Evolutionary conservation across 1,140 invertebrate species (phyloP).

Genomic region (Danaus melanippus): DNA sequence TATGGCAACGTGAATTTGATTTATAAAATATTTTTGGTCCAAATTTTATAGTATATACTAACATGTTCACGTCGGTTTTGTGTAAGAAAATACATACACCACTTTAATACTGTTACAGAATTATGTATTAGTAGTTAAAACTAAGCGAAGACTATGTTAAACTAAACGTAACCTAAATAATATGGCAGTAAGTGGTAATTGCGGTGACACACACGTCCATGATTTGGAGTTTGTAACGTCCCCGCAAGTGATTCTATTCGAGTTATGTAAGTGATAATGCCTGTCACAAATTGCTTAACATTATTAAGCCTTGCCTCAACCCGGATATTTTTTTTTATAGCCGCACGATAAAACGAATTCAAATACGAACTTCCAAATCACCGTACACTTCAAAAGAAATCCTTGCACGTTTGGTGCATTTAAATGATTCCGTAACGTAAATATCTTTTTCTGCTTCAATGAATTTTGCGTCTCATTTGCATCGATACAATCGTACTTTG

Average conservation of each 20-base stretch:
- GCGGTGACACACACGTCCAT: constrained; percentile 32
- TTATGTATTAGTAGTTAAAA: constrained; percentile 53
- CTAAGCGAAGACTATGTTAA: constrained; percentile 62
- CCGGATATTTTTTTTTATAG: no score
- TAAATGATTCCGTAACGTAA: no score
- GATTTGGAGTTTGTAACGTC: constrained; percentile 52
- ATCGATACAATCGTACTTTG: no score
- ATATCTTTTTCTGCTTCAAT: no score
- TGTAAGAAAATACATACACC: constrained; percentile 61
- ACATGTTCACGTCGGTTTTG: constrained; percentile 45
- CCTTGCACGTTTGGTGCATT: no score
- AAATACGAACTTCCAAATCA: no score
- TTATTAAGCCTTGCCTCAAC: no score
- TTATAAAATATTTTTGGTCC: constrained; percentile 69
- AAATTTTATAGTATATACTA: constrained; percentile 54
- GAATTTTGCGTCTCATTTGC: no score
- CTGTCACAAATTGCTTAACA: no score
- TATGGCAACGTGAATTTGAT: constrained; percentile 68
- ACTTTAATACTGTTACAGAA: constrained; percentile 67
- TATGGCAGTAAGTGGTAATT: constrained; percentile 69
- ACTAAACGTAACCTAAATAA: constrained; percentile 59
- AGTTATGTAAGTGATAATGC: constrained; percentile 27
- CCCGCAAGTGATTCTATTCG: constrained; percentile 45
- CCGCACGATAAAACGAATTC: no score
- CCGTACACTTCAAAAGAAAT: no score